Evolutionary conservation across 2,888 invertebrate genomes (phyloP).

Genomic region (Metalampra italica): DNA sequence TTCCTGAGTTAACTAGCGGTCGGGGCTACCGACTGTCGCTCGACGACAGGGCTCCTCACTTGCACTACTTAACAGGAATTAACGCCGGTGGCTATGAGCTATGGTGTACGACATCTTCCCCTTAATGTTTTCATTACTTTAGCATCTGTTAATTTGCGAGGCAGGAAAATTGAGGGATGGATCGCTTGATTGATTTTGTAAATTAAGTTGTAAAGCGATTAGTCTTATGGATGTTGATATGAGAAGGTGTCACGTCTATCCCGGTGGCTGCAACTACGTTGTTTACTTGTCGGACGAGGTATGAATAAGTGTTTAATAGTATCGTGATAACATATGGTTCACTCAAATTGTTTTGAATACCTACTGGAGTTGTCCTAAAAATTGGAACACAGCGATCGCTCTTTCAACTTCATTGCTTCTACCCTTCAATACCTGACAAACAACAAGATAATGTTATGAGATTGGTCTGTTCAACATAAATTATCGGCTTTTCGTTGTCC

Average conservation of each 20-base stretch:
- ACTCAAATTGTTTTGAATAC: no score
- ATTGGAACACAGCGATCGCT: no score
- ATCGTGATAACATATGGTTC: no score
- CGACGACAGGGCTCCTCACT: constrained; percentile 3
- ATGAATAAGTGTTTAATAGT: no score
- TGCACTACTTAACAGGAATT: constrained; percentile 9
- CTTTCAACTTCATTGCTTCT: no score
- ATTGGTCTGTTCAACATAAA: no score
- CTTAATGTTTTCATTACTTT: constrained; percentile 44
- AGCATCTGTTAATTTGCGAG: constrained; percentile 30
- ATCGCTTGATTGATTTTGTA: constrained; percentile 50
- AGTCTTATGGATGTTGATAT: constrained; percentile 25
- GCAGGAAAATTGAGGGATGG: constrained; percentile 29
- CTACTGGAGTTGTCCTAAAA: no score
- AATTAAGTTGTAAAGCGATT: constrained; percentile 42
- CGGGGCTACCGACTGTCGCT: background rate
- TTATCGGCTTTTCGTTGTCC: no score
- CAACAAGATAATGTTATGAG: no score
- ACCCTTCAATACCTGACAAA: no score
- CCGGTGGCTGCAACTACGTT: no score
- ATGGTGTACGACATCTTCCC: constrained; percentile 14
- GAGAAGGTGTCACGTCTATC: background rate
- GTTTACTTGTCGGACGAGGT: no score
- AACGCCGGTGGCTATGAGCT: constrained; percentile 12
- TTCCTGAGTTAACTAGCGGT: background rate